Base-by-base conservation (phyloP, 2,113 vertebrate species). In the Rhinopomastus cyanomelas region DNA sequence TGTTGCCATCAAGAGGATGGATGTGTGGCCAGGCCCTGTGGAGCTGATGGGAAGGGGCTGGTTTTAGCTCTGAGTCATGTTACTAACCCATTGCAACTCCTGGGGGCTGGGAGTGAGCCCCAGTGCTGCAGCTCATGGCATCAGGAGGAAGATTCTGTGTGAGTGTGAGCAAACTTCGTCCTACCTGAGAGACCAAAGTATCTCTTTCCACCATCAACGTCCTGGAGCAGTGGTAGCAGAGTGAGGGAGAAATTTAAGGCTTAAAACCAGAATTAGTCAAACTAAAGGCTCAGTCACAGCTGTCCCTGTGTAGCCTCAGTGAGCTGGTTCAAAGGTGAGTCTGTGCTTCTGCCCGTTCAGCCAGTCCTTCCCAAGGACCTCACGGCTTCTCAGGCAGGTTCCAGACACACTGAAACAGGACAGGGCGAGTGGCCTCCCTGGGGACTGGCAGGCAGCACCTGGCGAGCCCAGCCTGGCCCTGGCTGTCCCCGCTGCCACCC, bases 11-110 rank as follows among this genome's bases (percentile, higher is more conserved):
- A 13, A 21, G 60, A 4, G 8, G 59, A 25, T 25, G 36, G 57
- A 29, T 1, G 0, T 2, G 15, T 9, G 26, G 5, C 15, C 1
- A 1, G 73, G 44, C 46, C 65, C 22, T 23, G 5, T 4, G 2
- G 52, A 8, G 21, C 46, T 12, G 27, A 22, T 1, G 4, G 37
- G 11, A 22, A 42, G 32, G 37, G 37, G 37, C 18, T 59, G 37
- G 29, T 39, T 64, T 46, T 37, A 46, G 51, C 80, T 81, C 37
- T 23, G 44, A 77, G 46, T 2, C 6, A 3, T 73, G 61, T 30
- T 26, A 42, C 20, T 0, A 1, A 51, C 72, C 52, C 5, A 3
- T 56, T 8, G 5, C 27, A 1, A 5, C 12, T 90, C 71, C 68
- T 12, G 49, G 60, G 26, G 69, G 37, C 69, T 73, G 37, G 34